Base-by-base conservation (phyloP, 2,888 invertebrate genomes). In the Laothoe populi region DNA sequence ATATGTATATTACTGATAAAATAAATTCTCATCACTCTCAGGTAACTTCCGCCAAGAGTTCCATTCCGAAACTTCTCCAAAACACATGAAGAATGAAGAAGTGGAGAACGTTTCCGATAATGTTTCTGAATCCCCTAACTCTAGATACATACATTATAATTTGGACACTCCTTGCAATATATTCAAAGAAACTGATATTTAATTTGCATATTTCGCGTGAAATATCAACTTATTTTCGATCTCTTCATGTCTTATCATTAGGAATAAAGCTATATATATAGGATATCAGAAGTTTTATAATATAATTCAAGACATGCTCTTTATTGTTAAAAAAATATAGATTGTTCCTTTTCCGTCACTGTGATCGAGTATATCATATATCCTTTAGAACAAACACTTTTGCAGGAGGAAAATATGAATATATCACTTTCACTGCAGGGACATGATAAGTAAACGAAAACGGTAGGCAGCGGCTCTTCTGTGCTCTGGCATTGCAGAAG, bases 181-280 rank as follows among this genome's bases (percentile, higher is more conserved):
- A 13, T 90, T 93, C 68, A 86, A 88, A 66, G 89, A 92, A 76
- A 87, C 93, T 0, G 91, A 94, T 65, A 92, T 92, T 69, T 90
- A 87, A 83, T 59, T 24, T 44, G 5, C 1, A 44, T 60, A 61
- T 24, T 46, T 38, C 10, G 7, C 24, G 8, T 23, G 21, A 10
- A 16, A n/a, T 38, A 21, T 21, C 5, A 7, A 23, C 3, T 16
- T 24, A 58, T 58, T 42, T 58, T 58, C 21, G 57, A 40, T 40
- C 42, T 58, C 57, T 42, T 40, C 24, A 4, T 58, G 57, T 58
- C 42, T 35, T 57, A 48, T 31, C 1, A 31, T 53, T 42, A 42
- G 23, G 16, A 19, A 16, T 44, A 21, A 49, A n/a, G 10, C n/a
- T 31, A 61, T 21, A 2, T 44, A 11, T 16, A n/a, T 35, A 16